Evolutionary conservation across 2,797 vertebrate species (phyloP), one percentile per base, ranked within the genome.

Genomic region (Ammospiza maritima): DNA sequence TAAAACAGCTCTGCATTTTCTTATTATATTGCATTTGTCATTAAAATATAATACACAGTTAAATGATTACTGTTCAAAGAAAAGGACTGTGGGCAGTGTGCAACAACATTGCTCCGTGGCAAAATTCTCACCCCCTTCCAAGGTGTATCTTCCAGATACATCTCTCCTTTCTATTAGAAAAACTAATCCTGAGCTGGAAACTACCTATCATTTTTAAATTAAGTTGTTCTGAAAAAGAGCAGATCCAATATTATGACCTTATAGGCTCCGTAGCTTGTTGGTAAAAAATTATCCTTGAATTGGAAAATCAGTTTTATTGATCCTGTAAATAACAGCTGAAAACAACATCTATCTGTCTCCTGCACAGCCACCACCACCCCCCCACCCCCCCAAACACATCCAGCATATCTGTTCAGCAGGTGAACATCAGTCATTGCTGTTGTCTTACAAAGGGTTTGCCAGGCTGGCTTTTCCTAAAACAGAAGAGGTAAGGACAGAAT

Each of bases 241-340:
- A 90, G 60, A 94, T 73, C 76, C 80, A 84, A 88, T 91, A 88
- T 48, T 84, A 48, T 9, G 6, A 57, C 71, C 53, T 86, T 25
- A 45, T 5, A 82, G 54, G 42, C 66, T 88, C 44, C 25, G 29
- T n/a, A 67, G 76, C 51, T 81, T 71, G 73, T 74, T 91, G 76
- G 79, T 92, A 88, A 95, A 95, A 95, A 96, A 93, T 69, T 67
- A 94, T 50, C 42, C 77, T 73, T 86, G 92, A 92, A 92, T 91
- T 89, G 90, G 74, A 95, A 96, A 96, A 96, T 94, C 91, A 85
- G 74, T 96, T 96, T 77, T 95, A 97, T 96, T 96, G 96, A 97
- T 96, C 85, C 83, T 71, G 82, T 85, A 94, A 95, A 77, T 90
- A 96, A 94, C 77, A 92, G 71, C 85, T 91, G 89, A 96, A 96